These are phyloP conservation scores for Gallinago stenura DNA, from an alignment of 2,797 vertebrate species.

Conservation along the genomic window DNA sequence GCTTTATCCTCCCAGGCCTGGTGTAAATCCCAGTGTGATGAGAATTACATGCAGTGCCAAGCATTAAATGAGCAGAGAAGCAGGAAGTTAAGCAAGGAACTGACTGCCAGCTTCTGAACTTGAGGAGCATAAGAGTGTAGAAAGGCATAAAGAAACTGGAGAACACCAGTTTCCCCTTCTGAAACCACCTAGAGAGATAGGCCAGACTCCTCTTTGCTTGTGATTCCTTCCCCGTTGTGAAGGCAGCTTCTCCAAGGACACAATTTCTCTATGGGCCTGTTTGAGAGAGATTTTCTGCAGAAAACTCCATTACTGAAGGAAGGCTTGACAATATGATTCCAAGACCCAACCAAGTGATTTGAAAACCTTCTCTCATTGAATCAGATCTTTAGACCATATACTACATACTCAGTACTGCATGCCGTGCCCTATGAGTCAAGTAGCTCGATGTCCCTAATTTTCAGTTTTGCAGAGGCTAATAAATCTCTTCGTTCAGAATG, in stretches of 20 bases:
- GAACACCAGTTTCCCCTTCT: background rate
- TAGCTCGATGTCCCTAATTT: background rate
- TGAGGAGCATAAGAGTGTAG: background rate
- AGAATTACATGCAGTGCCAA: fast-evolving
- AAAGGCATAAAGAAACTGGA: background rate
- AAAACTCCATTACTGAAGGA: background rate
- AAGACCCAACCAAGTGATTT: background rate
- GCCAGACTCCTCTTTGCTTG: background rate
- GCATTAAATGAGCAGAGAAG: background rate
- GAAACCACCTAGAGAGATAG: background rate
- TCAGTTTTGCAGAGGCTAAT: background rate
- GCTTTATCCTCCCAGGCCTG: background rate
- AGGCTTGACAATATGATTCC: background rate
- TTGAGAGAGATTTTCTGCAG: background rate
- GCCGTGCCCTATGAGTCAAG: background rate
- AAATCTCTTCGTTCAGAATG: background rate
- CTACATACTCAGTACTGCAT: fast-evolving
- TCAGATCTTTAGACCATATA: background rate
- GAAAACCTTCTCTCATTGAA: background rate
- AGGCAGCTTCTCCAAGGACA: background rate
- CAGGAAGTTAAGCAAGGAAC: background rate
- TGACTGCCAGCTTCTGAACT: background rate
- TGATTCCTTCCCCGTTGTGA: background rate
- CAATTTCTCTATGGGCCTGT: background rate
- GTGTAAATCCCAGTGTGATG: background rate